phyloP scores from a whole-genome alignment of 2,888 invertebrate species.

The Nasonovia ribisnigri region DNA sequence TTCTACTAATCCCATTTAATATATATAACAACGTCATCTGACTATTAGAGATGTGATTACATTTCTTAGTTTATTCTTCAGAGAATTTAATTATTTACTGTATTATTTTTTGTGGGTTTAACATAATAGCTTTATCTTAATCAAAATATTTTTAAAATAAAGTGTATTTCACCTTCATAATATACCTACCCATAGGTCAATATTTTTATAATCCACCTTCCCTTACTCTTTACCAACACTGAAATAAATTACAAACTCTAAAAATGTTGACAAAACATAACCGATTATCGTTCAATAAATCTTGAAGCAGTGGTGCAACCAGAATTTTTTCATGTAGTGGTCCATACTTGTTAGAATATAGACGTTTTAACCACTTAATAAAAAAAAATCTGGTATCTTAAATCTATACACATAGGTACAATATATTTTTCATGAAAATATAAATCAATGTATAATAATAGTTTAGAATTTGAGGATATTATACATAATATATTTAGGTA shows the following conservation, averaged over 20 bases:
- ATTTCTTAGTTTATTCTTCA: background rate
- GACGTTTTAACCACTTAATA: no score
- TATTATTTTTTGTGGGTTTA: background rate
- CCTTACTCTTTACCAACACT: background rate
- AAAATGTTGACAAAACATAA: background rate
- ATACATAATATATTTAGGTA: no score
- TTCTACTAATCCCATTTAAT: background rate
- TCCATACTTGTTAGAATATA: no score
- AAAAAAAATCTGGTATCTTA: no score
- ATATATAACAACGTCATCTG: background rate
- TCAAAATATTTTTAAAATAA: background rate
- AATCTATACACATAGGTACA: no score
- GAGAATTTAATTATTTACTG: background rate
- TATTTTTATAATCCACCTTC: background rate
- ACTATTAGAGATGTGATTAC: background rate
- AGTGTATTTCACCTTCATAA: background rate
- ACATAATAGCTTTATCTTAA: background rate
- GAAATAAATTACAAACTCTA: background rate
- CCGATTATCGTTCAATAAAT: background rate
- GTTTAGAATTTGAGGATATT: no score
- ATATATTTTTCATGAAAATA: no score
- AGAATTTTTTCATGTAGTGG: no score
- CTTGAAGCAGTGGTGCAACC: no score
- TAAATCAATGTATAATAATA: no score
- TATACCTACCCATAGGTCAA: background rate